Conservation (phyloP, 2,113 vertebrate genomes). For the Coryphaenoides rupestris region DNA sequence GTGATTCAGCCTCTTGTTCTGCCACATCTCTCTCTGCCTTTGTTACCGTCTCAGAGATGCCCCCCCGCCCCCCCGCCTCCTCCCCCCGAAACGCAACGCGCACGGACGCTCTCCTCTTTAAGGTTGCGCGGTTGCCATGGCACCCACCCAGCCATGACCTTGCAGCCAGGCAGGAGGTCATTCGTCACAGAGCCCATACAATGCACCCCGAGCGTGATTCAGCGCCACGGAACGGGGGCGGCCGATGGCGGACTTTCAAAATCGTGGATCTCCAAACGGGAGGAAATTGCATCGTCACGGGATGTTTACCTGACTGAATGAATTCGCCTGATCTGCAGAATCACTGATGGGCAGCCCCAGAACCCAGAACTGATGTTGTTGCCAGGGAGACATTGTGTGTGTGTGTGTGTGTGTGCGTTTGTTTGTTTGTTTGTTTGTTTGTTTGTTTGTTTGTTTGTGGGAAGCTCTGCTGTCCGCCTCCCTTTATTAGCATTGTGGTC, state of each 20-base stretch:
- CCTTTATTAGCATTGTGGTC: too few relatives aligned
- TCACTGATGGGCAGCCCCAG: too few relatives aligned
- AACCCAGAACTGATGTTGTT: too few relatives aligned
- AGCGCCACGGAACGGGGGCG: neutral
- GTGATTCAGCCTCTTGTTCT: conserved; percentile 29
- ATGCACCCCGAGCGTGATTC: conserved; percentile 12
- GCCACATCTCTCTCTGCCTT: conserved; percentile 49
- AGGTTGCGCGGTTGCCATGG: conserved; percentile 52
- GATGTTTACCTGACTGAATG: conserved; percentile 42
- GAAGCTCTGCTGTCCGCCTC: too few relatives aligned
- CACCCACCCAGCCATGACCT: conserved; percentile 57
- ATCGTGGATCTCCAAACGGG: conserved; percentile 19
- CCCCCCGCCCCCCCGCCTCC: too few relatives aligned
- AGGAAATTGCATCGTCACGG: conserved; percentile 31
- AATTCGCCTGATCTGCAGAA: conserved; percentile 4
- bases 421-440: too few relatives aligned
- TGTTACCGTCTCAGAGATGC: conserved; percentile 42
- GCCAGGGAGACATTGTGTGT: too few relatives aligned
- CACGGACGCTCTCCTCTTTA: conserved; percentile 21
- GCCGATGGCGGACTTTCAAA: conserved; percentile 6
- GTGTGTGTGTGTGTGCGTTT: too few relatives aligned
- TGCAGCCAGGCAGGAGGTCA: conserved; percentile 56
- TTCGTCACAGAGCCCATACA: conserved; percentile 51
- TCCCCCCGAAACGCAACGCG: conserved; percentile 32
- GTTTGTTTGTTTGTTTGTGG: too few relatives aligned